These are phyloP conservation scores for Glyptemys insculpta DNA, from an alignment of 2,797 vertebrate species.

Conservation along the genomic window DNA sequence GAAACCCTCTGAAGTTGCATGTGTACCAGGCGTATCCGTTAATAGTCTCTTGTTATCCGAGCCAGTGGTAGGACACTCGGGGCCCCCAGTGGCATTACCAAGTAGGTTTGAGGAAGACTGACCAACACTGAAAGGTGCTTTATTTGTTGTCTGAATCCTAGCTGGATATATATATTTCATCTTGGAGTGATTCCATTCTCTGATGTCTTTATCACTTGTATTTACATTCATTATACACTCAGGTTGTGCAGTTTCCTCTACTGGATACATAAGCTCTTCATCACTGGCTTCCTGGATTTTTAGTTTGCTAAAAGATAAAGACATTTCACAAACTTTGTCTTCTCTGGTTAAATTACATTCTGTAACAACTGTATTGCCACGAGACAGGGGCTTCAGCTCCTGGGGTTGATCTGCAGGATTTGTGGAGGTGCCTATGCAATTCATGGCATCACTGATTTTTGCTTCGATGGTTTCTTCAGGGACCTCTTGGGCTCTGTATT, in stretches of 20 bases:
- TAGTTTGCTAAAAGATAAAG: slow-evolving; percentile 75
- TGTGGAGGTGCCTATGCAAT: not conserved
- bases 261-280: slow-evolving; percentile 68
- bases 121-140: not conserved
- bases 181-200: slow-evolving; percentile 11
- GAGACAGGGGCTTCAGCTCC: slow-evolving; percentile 48
- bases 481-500: slow-evolving; percentile 13
- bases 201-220: not conserved
- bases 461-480: slow-evolving; percentile 31
- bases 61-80: not conserved
- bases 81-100: slow-evolving; percentile 30
- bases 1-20: not conserved
- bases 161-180: not conserved
- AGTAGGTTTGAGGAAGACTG: slow-evolving; percentile 52
- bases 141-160: slow-evolving; percentile 2
- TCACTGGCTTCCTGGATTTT: slow-evolving; percentile 44
- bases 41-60: slow-evolving; percentile 22
- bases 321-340: slow-evolving; percentile 56
- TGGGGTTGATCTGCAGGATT: slow-evolving; percentile 44
- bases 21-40: not conserved
- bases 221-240: not conserved
- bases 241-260: slow-evolving; percentile 75
- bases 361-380: not conserved
- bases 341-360: not conserved
- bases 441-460: slow-evolving; percentile 55